Evolutionary conservation across 2,797 vertebrate genomes (phyloP).

Genomic region (Semotilus atromaculatus): DNA sequence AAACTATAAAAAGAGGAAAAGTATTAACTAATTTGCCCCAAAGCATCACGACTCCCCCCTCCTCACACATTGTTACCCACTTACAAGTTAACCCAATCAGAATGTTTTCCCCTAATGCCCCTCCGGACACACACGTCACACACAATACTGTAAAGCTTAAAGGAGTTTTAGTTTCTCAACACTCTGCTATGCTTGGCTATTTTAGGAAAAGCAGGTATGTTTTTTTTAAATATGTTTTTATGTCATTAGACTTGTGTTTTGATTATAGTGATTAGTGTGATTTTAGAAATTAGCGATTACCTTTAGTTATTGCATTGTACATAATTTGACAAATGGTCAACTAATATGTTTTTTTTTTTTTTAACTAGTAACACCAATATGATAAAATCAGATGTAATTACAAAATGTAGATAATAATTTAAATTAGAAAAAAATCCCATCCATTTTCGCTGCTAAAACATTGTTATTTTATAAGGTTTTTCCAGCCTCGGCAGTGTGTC

Average conservation of each 20-base stretch:
- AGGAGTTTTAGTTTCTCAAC: constrained; percentile 33
- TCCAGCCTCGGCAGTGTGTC: no score
- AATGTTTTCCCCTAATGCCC: constrained; percentile 32
- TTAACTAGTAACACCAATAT: not conserved
- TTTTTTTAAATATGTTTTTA: not conserved
- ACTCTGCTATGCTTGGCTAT: constrained; percentile 35
- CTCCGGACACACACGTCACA: constrained; percentile 36
- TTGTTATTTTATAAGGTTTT: not conserved
- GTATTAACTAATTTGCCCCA: constrained; percentile 24
- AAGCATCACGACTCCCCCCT: constrained; percentile 5
- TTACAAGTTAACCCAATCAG: constrained; percentile 50
- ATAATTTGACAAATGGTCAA: not conserved
- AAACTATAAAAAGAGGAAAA: constrained; percentile 5
- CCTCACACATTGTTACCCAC: not conserved
- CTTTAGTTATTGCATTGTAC: not conserved
- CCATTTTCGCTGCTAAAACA: not conserved
- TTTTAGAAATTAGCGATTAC: not conserved
- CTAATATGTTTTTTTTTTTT: not conserved
- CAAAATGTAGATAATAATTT: not conserved
- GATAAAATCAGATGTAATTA: not conserved
- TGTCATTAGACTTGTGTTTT: not conserved
- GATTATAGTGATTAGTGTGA: not conserved
- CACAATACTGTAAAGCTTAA: constrained; percentile 34
- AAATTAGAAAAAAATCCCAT: not conserved
- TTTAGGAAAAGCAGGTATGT: constrained; percentile 52